phyloP scores from a whole-genome alignment of 2,888 invertebrate genomes.

The Pyrrhia umbra region DNA sequence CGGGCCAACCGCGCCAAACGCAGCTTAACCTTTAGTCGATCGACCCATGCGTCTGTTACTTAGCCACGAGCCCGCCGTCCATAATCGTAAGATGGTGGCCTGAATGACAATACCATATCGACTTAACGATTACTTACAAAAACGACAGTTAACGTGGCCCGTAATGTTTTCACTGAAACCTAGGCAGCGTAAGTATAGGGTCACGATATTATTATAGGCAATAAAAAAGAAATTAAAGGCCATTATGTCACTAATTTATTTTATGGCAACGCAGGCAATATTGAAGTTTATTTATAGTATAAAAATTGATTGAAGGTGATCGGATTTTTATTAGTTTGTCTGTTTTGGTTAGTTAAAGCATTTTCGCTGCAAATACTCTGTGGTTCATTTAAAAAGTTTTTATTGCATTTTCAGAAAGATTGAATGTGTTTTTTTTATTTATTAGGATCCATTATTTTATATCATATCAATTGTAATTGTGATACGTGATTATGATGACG shows the following conservation, averaged over 20 bases:
- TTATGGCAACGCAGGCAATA: slow-evolving; percentile 56
- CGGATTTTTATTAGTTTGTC: slow-evolving; percentile 26
- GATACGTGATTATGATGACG: too few species aligned
- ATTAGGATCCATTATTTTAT: not conserved
- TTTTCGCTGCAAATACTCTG: not conserved
- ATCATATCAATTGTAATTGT: too few species aligned
- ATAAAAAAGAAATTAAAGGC: slow-evolving; percentile 71
- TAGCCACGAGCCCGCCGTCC: too few species aligned
- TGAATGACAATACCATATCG: not conserved
- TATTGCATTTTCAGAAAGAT: not conserved
- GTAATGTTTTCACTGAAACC: slow-evolving; percentile 45
- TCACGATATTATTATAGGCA: slow-evolving; percentile 68
- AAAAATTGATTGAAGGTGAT: slow-evolving; percentile 38
- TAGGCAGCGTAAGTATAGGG: slow-evolving; percentile 48
- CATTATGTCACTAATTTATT: slow-evolving; percentile 67
- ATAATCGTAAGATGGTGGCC: not conserved
- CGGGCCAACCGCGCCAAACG: too few species aligned
- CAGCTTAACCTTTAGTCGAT: too few species aligned
- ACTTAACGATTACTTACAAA: not conserved
- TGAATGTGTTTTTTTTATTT: not conserved
- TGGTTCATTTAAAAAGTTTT: not conserved
- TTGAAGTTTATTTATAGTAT: slow-evolving; percentile 53
- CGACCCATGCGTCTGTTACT: too few species aligned
- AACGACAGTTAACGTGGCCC: not conserved
- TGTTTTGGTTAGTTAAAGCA: not conserved